Evolutionary conservation across 2,797 vertebrate species (phyloP), one percentile per base, ranked within the genome.

Genomic region (Naso thynnoides): DNA sequence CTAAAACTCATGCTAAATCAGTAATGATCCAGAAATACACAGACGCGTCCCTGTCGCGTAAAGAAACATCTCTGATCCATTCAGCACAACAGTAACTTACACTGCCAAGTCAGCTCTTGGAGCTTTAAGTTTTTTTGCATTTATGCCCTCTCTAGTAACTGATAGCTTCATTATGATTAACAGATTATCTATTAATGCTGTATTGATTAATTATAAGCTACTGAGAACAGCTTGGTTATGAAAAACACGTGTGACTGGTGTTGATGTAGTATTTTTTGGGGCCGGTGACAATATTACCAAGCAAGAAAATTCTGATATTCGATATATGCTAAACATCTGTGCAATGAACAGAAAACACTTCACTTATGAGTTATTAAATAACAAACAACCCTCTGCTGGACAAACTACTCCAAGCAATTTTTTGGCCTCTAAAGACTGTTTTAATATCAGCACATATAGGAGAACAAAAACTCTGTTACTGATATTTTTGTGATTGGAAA

Each of bases 61-160:
- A 21, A 29, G 18, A 56, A 59, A 16, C 8, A 0, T 68, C 23
- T 29, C 49, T 19, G 57, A 31, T 4, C 54, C 38, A 53, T 31
- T 27, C 23, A 53, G 16, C 8, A 53, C 21, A 26, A 52, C 23
- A 31, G 14, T 49, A 29, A 76, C 68, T 57, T 29, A 39, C 61
- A n/a, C 48, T 24, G n/a, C 39, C 29, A 50, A 47, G n/a, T 42
- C 24, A 45, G 44, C 27, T 27, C 47, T 49, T 55, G 60, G 57
- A 60, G 49, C 29, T 9, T 11, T 38, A 44, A 39, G n/a, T 56
- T 64, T 15, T 70, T 56, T 8, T 5, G 8, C 0, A 53, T 67
- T 64, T 44, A 24, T 49, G 50, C 13, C 26, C 4, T 5, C 13
- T 8, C 36, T 16, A n/a, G 7, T n/a, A 58, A 49, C 41, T 21